Evolutionary conservation across 2,888 invertebrate species (phyloP).

Genomic region (Yponomeuta cagnagella): DNA sequence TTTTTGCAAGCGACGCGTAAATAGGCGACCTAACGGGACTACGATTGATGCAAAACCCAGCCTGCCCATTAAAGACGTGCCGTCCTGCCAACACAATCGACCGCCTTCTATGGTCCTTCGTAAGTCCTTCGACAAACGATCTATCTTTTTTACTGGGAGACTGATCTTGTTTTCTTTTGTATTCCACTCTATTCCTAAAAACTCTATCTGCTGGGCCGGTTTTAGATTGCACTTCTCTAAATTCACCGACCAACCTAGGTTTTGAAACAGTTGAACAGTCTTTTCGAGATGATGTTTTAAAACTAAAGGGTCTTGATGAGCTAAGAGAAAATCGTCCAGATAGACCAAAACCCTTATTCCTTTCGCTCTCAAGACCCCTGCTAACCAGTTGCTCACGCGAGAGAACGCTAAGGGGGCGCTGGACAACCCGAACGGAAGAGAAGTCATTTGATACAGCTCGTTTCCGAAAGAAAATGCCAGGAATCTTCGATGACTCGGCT

Average conservation of each 20-base stretch:
- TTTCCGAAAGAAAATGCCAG: not conserved
- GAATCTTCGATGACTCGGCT: not conserved
- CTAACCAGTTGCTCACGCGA: not conserved
- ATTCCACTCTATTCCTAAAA: not conserved
- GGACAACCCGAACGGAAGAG: not conserved
- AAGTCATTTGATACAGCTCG: not conserved
- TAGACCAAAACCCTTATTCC: not conserved
- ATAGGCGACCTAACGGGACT: constrained; percentile 21
- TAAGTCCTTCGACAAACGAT: not conserved
- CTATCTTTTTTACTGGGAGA: not conserved
- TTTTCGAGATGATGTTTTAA: not conserved
- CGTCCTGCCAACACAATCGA: constrained; percentile 20
- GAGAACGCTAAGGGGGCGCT: not conserved
- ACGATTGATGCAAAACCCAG: constrained; percentile 23
- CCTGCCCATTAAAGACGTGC: constrained; percentile 21
- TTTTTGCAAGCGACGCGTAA: constrained; percentile 20
- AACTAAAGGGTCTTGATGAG: not conserved
- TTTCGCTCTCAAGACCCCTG: not conserved
- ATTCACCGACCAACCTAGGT: not conserved
- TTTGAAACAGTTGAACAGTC: not conserved
- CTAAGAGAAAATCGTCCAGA: constrained; percentile 8
- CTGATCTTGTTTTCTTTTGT: not conserved
- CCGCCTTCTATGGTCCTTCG: not conserved
- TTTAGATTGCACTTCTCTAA: constrained; percentile 1
- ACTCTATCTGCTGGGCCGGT: not conserved